phyloP scores from a whole-genome alignment of 2,797 vertebrate species.

The Tenualosa ilisha region DNA sequence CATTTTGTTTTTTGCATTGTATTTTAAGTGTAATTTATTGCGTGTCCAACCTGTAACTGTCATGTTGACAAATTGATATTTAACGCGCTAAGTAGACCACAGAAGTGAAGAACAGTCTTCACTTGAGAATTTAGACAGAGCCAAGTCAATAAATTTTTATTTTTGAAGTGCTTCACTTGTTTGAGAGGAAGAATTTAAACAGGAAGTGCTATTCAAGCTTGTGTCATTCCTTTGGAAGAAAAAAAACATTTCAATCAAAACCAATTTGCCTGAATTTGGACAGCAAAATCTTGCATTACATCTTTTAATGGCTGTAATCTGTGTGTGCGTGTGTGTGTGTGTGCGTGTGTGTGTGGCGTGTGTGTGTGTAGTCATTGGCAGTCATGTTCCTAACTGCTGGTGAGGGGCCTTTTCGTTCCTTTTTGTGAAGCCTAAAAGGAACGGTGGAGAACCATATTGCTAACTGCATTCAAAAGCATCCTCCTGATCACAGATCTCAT shows the following conservation, averaged over 20 bases:
- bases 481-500: neutral
- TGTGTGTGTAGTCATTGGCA: neutral
- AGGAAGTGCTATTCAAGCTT: neutral
- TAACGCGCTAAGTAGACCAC: neutral
- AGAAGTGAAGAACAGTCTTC: neutral
- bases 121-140: neutral
- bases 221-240: neutral
- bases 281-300: constrained; percentile 18
- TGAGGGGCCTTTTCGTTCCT: neutral
- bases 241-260: constrained; percentile 16
- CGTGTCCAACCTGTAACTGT: constrained; percentile 19
- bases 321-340: constrained; percentile 1
- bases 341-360: no score
- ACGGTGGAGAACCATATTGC: neutral
- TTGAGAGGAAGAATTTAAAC: neutral
- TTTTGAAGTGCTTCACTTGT: constrained; percentile 22
- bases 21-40: constrained; percentile 22
- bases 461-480: neutral
- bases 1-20: neutral
- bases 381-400: neutral
- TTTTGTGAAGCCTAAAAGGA: constrained; percentile 12
- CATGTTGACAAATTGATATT: constrained; percentile 24
- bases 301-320: constrained; percentile 5
- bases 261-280: constrained; percentile 20
- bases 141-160: constrained; percentile 17